Percentiles rank a stretch among this genome's conserved stretches.
These are phyloP conservation scores for Phyllostomus hastatus DNA, from an alignment of 2,113 vertebrate genomes.

Conservation along the genomic window DNA sequence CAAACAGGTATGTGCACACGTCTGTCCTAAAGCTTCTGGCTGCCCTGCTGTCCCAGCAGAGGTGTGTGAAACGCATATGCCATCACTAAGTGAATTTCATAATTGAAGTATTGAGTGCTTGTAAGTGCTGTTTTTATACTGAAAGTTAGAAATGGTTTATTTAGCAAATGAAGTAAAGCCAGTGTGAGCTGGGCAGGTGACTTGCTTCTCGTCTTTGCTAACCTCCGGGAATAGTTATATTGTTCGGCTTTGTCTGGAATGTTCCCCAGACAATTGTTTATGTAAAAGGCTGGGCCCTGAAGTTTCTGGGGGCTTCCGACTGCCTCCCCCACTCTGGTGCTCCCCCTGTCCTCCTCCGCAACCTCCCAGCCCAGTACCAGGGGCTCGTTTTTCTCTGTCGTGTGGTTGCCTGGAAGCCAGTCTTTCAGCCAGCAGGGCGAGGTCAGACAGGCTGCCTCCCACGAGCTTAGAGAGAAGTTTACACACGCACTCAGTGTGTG, in stretches of 20 bases:
- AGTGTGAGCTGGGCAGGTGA: rapidly evolving
- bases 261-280: background rate
- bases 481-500: background rate
- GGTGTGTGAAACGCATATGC: background rate
- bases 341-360: background rate
- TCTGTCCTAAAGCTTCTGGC: background rate
- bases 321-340: background rate
- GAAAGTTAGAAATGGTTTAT: background rate
- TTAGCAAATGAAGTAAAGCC: background rate
- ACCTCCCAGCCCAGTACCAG: background rate
- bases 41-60: rapidly evolving
- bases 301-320: background rate
- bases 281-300: background rate
- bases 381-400: background rate
- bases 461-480: background rate
- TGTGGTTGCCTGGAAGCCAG: background rate
- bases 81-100: background rate
- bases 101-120: background rate
- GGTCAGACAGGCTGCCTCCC: background rate
- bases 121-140: background rate
- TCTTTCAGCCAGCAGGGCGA: background rate
- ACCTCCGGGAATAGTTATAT: background rate
- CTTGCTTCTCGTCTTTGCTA: background rate
- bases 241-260: background rate
- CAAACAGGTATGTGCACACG: slow-evolving; percentile 85